phyloP scores from a whole-genome alignment of 2,888 invertebrate genomes.

The Napeogenes sylphis region DNA sequence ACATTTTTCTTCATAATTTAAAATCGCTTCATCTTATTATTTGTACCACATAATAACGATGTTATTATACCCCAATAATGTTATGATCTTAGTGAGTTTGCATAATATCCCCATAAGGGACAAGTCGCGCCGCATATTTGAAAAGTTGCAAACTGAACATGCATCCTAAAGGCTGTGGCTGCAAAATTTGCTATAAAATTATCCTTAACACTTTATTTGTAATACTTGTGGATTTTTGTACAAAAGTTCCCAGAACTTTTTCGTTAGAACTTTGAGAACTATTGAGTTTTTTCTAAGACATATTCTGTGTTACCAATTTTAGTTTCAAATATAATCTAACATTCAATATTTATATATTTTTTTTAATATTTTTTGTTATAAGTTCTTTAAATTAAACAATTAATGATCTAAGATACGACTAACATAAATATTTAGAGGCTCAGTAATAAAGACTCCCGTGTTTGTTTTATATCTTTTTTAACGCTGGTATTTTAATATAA shows the following conservation, averaged over 20 bases:
- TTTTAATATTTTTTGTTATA: no score
- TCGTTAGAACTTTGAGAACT: no score
- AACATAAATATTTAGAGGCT: no score
- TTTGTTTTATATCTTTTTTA: no score
- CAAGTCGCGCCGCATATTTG: slow-evolving; percentile 53
- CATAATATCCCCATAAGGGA: slow-evolving; percentile 56
- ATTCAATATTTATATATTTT: no score
- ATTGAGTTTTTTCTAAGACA: no score
- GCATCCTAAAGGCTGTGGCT: slow-evolving; percentile 29
- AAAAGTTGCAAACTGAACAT: slow-evolving; percentile 63
- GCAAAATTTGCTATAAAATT: slow-evolving; percentile 15
- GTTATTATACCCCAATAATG: slow-evolving; percentile 51
- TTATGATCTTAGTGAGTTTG: slow-evolving; percentile 57
- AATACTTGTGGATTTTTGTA: not conserved
- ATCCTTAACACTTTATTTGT: not conserved
- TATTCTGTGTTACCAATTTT: no score
- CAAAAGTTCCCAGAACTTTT: not conserved
- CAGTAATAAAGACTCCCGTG: no score
- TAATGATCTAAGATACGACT: no score
- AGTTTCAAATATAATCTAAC: no score
- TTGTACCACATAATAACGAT: slow-evolving; percentile 23
- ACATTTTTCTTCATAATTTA: not conserved
- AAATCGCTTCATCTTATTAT: slow-evolving; percentile 2
- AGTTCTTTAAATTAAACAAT: no score
- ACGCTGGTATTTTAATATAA: no score